Base-by-base conservation (phyloP, 2,797 vertebrate species). In the Cuculus canorus region DNA sequence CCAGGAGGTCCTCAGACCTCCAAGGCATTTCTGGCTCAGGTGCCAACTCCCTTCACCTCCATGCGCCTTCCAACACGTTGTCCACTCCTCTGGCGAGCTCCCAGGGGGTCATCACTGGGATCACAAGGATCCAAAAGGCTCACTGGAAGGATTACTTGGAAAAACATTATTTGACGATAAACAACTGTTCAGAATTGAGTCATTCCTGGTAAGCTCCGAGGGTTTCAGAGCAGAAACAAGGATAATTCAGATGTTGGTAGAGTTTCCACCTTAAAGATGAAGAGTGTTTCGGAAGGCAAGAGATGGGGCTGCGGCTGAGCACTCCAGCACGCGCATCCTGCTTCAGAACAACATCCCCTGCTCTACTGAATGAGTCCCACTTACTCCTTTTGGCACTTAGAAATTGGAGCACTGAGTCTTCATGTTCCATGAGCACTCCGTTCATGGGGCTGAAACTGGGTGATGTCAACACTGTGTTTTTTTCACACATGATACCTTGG, bases 71-170 rank as follows among this genome's bases (percentile, higher is more conserved):
- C 35, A 66, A 9, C 16, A 80, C n/a, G n/a, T n/a, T n/a, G n/a
- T n/a, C n/a, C n/a, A n/a, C n/a, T n/a, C n/a, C n/a, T n/a, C n/a
- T n/a, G n/a, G n/a, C n/a, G n/a, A n/a, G n/a, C n/a, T n/a, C n/a
- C n/a, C n/a, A n/a, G n/a, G n/a, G n/a, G n/a, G n/a, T n/a, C n/a
- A n/a, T n/a, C n/a, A n/a, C n/a, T n/a, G n/a, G n/a, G n/a, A n/a
- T n/a, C n/a, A n/a, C n/a, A n/a, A n/a, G n/a, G n/a, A n/a, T n/a
- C n/a, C n/a, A n/a, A n/a, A n/a, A n/a, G n/a, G n/a, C n/a, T n/a
- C n/a, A n/a, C n/a, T n/a, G n/a, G n/a, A n/a, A 75, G 8, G 81
- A 37, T 41, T 21, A 5, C 25, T 65, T 0, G 0, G 43, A 18
- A 21, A 66, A 9, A 56, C 91, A 84, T 48, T 7, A n/a, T 60